Percentiles rank a stretch among this genome's conserved stretches.
phyloP scores from a whole-genome alignment of 2,888 invertebrate species.

The Oligia strigilis region DNA sequence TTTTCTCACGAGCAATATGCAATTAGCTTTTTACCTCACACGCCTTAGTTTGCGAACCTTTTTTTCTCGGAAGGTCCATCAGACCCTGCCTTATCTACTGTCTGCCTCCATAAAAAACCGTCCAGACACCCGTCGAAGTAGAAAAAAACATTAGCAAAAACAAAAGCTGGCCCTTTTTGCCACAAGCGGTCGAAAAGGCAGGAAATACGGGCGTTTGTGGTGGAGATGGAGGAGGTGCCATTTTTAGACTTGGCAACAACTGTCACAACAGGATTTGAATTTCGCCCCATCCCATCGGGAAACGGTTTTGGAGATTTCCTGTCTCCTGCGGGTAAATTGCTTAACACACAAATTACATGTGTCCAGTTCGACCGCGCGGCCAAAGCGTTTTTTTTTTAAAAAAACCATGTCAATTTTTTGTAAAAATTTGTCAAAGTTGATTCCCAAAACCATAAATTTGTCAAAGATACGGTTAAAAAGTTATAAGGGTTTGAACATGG shows the following conservation, averaged over 20 bases:
- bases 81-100: background rate
- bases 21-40: background rate
- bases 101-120: slow-evolving; percentile 9
- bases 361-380: too few species aligned
- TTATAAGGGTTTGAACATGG: too few species aligned
- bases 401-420: too few species aligned
- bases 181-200: background rate
- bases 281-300: background rate
- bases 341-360: background rate
- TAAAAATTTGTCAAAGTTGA: too few species aligned
- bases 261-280: slow-evolving; percentile 3
- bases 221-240: background rate
- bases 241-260: slow-evolving; percentile 16
- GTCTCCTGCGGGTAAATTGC: background rate
- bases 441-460: too few species aligned
- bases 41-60: background rate
- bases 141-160: slow-evolving; percentile 8
- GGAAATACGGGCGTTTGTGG: slow-evolving; percentile 6
- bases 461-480: too few species aligned
- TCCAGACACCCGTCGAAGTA: background rate
- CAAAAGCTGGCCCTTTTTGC: slow-evolving; percentile 16
- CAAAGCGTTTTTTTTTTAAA: too few species aligned
- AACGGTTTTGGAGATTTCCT: background rate
- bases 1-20: background rate
- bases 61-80: slow-evolving; percentile 4